phyloP scores from a whole-genome alignment of 2,113 vertebrate genomes.

The Pundamilia nyererei region DNA sequence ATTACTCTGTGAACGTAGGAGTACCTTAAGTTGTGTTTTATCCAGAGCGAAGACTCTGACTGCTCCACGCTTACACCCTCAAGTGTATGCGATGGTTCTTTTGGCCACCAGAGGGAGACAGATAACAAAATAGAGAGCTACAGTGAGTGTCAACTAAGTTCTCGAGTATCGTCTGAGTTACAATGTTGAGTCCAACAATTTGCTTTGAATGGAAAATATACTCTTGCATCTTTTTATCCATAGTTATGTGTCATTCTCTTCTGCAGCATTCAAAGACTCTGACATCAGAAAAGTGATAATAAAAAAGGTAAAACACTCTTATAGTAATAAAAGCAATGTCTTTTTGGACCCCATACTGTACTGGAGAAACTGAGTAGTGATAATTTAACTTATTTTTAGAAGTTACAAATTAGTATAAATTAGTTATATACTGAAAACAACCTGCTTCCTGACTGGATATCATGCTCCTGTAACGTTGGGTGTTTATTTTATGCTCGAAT shows the following conservation, averaged over 20 bases:
- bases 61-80: slow-evolving; percentile 51
- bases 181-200: background rate
- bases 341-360: background rate
- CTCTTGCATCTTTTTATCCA: background rate
- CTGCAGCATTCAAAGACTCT: slow-evolving; percentile 19
- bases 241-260: background rate
- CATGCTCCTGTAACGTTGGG: background rate
- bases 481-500: background rate
- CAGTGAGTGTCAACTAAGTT: slow-evolving; percentile 4
- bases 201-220: background rate
- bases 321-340: background rate
- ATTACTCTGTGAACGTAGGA: slow-evolving; percentile 55
- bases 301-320: slow-evolving; percentile 39
- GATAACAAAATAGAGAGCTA: slow-evolving; percentile 5
- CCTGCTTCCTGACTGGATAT: background rate
- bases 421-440: background rate
- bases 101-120: slow-evolving; percentile 57
- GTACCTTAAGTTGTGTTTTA: slow-evolving; percentile 66
- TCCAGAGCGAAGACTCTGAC: slow-evolving; percentile 66
- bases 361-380: background rate
- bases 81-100: slow-evolving; percentile 27
- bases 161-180: background rate
- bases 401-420: background rate
- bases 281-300: slow-evolving; percentile 41
- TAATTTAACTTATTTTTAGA: background rate